Conservation (phyloP, 2,888 invertebrate genomes). For the Elegia similella region DNA sequence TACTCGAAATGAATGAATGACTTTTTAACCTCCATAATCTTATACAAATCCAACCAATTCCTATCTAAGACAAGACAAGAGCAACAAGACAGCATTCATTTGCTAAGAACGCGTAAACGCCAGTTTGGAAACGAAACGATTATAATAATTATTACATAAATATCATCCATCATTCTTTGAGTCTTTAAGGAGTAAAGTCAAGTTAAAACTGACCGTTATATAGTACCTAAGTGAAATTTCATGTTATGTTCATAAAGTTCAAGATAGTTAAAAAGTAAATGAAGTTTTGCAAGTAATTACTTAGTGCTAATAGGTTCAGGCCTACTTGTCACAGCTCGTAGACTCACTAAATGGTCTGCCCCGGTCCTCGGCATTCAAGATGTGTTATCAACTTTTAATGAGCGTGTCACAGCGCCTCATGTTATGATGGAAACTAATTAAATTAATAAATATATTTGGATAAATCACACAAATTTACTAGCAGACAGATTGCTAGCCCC, state of each 20-base stretch:
- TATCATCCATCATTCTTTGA: not conserved
- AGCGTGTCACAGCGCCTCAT: not conserved
- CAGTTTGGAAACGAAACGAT: not conserved
- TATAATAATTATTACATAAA: not conserved
- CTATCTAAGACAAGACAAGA: not conserved
- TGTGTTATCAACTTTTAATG: slow-evolving; percentile 12
- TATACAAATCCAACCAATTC: no score
- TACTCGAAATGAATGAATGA: no score
- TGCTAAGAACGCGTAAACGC: not conserved
- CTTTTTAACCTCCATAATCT: no score
- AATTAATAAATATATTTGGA: not conserved
- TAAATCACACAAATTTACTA: no score
- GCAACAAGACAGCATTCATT: not conserved
- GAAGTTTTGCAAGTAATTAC: slow-evolving; percentile 11
- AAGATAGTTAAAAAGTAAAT: slow-evolving; percentile 13
- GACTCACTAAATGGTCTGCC: slow-evolving; percentile 1
- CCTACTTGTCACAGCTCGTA: slow-evolving; percentile 3
- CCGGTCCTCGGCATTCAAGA: not conserved
- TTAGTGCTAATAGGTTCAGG: slow-evolving; percentile 12
- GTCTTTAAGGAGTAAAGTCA: not conserved
- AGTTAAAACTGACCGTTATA: not conserved
- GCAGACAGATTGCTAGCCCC: no score
- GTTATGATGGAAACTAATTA: not conserved
- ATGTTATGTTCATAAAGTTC: not conserved
- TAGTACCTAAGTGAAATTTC: not conserved